These are phyloP conservation scores for Pherbina coryleti DNA, from an alignment of 2,888 invertebrate genomes.

Conservation along the genomic window DNA sequence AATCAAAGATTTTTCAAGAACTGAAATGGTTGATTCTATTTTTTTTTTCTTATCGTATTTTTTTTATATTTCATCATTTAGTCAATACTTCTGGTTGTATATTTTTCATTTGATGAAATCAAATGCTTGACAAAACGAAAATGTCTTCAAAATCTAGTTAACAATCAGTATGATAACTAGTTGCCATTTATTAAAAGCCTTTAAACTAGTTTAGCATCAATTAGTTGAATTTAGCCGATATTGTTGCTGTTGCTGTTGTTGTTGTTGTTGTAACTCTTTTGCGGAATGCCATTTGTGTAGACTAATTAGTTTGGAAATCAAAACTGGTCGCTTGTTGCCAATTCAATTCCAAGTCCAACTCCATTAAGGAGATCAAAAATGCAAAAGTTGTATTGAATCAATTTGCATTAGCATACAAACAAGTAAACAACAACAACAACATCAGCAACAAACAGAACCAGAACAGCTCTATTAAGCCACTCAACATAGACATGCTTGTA, in stretches of 20 bases:
- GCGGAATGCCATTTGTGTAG: not conserved
- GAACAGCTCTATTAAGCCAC: slow-evolving; percentile 26
- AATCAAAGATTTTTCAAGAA: no score
- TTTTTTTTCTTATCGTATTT: no score
- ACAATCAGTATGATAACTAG: no score
- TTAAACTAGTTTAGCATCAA: slow-evolving; percentile 13
- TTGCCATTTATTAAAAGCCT: not conserved
- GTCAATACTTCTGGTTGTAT: slow-evolving; percentile 2
- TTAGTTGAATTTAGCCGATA: not conserved
- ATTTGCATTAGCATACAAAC: slow-evolving; percentile 27
- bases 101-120: no score
- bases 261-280: not conserved
- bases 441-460: slow-evolving; percentile 43
- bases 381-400: slow-evolving; percentile 33
- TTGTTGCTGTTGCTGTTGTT: slow-evolving; percentile 10
- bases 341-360: slow-evolving; percentile 1
- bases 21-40: no score
- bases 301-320: slow-evolving; percentile 13
- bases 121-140: slow-evolving; percentile 6
- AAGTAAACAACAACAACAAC: slow-evolving; percentile 23
- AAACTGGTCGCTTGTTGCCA: not conserved
- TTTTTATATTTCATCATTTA: not conserved
- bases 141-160: not conserved
- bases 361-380: slow-evolving; percentile 30
- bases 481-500: not conserved